Base-by-base conservation (phyloP, 2,888 invertebrate genomes). In the Bruchidius siliquastri region DNA sequence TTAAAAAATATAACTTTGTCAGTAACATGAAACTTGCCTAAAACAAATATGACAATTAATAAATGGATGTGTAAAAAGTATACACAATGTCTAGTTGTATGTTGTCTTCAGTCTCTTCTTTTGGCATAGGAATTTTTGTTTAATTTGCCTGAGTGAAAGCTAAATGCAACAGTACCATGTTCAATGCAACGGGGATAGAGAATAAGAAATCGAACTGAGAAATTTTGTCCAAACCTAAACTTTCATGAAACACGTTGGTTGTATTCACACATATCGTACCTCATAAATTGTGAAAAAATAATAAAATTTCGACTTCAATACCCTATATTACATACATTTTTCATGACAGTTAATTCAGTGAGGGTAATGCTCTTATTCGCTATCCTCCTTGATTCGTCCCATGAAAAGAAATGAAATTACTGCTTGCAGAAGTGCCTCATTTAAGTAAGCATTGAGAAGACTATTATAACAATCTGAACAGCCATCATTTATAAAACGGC, bases 21-120 rank as follows among this genome's bases (percentile, higher is more conserved):
- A 67, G 72, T 21, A 72, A 72, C 69, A 70, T 70, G 49, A 67
- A 72, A 32, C 49, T 72, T 74, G 21, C 32, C 32, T 68, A 66
- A 20, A 73, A 70, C 68, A 49, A 67, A 67, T 21, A 71, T 70
- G 70, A 74, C 49, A 72, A 71, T 69, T 66, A 70, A 74, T 70
- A 70, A 71, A 22, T 67, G 69, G 69, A 49, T 2, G 73, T 73
- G 73, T 73, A 73, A 71, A 73, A 73, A 73, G 72, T 71, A 71
- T 71, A 74, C 30, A 71, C 71, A 66, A 72, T 22, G 71, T 71
- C 73, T 69, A n/a, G n/a, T 69, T 66, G 67, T 22, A 26, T 69
- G 69, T 73, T 69, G 71, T 75, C 72, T 75, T 75, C 73, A 72
- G 73, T 75, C 75, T 75, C 75, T 77, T 76, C 77, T 75, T 76